A percentile compares a stretch with the other conserved stretches of the same genome.
Evolutionary conservation across 2,888 invertebrate species (phyloP).

Genomic region (Dynastes maya): DNA sequence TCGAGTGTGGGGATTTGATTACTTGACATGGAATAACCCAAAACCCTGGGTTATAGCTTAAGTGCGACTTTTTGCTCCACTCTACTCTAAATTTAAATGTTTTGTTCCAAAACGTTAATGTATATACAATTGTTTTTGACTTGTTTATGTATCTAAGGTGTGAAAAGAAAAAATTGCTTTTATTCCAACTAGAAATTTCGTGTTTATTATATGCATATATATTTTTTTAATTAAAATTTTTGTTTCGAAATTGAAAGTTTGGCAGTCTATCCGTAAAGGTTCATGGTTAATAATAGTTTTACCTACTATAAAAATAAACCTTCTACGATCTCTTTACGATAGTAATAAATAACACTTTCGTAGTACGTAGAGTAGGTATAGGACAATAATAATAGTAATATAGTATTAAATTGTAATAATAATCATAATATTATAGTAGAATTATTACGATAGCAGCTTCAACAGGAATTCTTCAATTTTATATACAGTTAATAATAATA

Average conservation of each 20-base stretch:
- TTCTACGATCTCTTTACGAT: slow-evolving; percentile 8
- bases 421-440: slow-evolving; percentile 2
- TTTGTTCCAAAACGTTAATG: not conserved
- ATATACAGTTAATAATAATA: slow-evolving; percentile 2
- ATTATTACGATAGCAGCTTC: not conserved
- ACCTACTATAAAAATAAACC: slow-evolving; percentile 30
- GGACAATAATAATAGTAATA: slow-evolving; percentile 6
- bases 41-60: too few species aligned
- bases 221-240: not conserved
- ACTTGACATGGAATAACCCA: too few species aligned
- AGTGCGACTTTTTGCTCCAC: too few species aligned
- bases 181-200: not conserved
- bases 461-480: slow-evolving; percentile 1
- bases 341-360: not conserved
- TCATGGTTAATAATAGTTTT: not conserved
- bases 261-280: slow-evolving; percentile 41
- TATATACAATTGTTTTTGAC: not conserved
- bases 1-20: too few species aligned
- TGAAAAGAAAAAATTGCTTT: not conserved
- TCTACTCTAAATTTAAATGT: not conserved
- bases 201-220: not conserved
- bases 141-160: not conserved
- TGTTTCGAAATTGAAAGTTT: slow-evolving; percentile 14
- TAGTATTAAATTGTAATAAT: slow-evolving; percentile 18
- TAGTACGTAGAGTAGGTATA: not conserved